These are phyloP conservation scores for Dicentrarchus labrax DNA, from an alignment of 2,113 vertebrate genomes.

Conservation along the genomic window DNA sequence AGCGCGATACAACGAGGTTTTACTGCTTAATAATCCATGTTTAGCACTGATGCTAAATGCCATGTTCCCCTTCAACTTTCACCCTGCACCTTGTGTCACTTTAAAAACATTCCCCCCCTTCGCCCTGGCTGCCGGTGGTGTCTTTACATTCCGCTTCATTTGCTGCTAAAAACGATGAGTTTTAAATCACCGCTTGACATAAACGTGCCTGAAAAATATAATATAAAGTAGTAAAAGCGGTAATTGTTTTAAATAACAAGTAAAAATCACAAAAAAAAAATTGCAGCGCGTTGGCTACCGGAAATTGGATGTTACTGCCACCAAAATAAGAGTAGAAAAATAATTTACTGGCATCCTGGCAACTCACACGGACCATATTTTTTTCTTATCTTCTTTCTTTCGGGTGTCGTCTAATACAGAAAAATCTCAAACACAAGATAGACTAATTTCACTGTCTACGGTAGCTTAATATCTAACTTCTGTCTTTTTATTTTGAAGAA, in stretches of 20 bases:
- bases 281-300: neutral
- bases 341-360: no score
- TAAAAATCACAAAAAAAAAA: neutral
- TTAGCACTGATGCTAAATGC: constrained; percentile 64
- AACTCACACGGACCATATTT: no score
- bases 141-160: neutral
- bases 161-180: no score
- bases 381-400: no score
- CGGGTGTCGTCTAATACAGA: no score
- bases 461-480: no score
- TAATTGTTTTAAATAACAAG: neutral
- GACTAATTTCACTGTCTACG: no score
- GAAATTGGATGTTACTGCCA: neutral
- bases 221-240: neutral
- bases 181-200: neutral
- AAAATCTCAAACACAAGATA: no score
- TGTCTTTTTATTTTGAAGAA: no score
- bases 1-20: constrained; percentile 15
- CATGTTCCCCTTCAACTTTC: constrained; percentile 81
- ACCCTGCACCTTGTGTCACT: constrained; percentile 36
- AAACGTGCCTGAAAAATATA: no score
- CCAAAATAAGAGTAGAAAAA: constrained; percentile 2
- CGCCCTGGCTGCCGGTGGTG: no score
- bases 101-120: constrained; percentile 33
- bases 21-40: constrained; percentile 52